Base-by-base conservation (phyloP, 2,797 vertebrate species). In the Vespertilio murinus region DNA sequence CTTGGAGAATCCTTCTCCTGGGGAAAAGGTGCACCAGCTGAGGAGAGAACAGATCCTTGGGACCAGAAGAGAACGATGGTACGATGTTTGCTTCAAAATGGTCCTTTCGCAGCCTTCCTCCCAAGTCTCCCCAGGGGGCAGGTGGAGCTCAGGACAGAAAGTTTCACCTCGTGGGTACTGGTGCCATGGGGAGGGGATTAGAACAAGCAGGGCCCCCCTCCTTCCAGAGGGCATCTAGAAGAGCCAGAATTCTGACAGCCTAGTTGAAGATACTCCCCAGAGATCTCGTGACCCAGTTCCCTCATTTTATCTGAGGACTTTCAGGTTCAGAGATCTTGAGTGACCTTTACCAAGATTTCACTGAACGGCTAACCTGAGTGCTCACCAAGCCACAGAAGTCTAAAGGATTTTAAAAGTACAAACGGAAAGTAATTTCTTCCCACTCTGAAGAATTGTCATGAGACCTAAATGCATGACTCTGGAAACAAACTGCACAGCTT, bases 381-480 rank as follows among this genome's bases (percentile, higher is more conserved):
- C 28, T 93, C 38, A 22, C 40, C 10, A 11, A 70, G 28, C 42
- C 38, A 28, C 25, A 65, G 49, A 45, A 85, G 47, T 69, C 54
- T 78, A 45, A 52, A 84, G 40, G 28, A 20, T 22, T 96, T 95
- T 61, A 83, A 88, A 78, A 93, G 94, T 74, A 78, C 9, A 91
- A 95, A 86, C 18, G 2, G 2, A 30, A n/a, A 94, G 64, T 87
- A 84, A 93, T 88, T 88, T 94, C 82, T 94, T 95, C 74, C 94
- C 23, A 35, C 74, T 94, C 45, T 82, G 78, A 95, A 70, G 47
- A 86, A 89, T 28, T 69, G 45, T 94, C 96, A 97, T 64, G 81
- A 94, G 94, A 91, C 79, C 54, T 47, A 65, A 86, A 74, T 54
- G 91, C 90, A 65, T 90, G 70, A 20, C 30, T 65, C 65, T 96